These are phyloP conservation scores for Tympanoctomys barrerae DNA, from an alignment of 2,797 vertebrate genomes.

Conservation along the genomic window DNA sequence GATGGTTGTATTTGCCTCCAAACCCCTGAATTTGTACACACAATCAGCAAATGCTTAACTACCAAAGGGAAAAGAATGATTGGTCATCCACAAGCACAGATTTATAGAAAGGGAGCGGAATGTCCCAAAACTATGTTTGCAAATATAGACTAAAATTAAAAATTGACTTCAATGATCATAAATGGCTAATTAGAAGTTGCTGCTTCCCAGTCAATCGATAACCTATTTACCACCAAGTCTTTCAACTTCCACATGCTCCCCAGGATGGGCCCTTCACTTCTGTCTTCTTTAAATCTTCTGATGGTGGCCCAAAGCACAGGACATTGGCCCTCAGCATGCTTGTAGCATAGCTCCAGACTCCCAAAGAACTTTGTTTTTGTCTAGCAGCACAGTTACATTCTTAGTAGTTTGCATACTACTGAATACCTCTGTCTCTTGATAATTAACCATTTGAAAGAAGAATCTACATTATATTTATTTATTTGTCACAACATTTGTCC, in stretches of 20 bases:
- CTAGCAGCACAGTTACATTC: background rate
- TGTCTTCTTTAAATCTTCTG: slow-evolving; percentile 1
- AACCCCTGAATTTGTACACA: slow-evolving; percentile 52
- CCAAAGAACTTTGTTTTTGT: slow-evolving; percentile 15
- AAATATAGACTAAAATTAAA: slow-evolving; percentile 64
- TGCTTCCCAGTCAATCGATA: background rate
- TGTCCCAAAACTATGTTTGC: slow-evolving; percentile 27
- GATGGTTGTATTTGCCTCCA: slow-evolving; percentile 38
- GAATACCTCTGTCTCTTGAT: background rate
- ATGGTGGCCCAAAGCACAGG: background rate
- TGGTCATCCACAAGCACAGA: slow-evolving; percentile 45
- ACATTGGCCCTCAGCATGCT: background rate
- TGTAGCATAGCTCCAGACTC: background rate
- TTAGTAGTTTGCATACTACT: background rate
- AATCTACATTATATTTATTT: background rate
- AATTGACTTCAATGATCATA: slow-evolving; percentile 35
- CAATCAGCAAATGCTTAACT: slow-evolving; percentile 20
- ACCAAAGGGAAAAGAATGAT: slow-evolving; percentile 31
- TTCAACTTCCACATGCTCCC: background rate
- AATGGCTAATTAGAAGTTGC: slow-evolving; percentile 17
- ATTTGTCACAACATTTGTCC: background rate
- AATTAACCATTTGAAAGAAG: slow-evolving; percentile 20
- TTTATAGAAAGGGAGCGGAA: slow-evolving; percentile 23
- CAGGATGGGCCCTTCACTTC: background rate
- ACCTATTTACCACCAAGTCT: background rate